Percentiles rank a stretch among this genome's conserved stretches.
These are phyloP conservation scores for Malthinus flaveolus DNA, from an alignment of 2,888 invertebrate species.

Conservation along the genomic window DNA sequence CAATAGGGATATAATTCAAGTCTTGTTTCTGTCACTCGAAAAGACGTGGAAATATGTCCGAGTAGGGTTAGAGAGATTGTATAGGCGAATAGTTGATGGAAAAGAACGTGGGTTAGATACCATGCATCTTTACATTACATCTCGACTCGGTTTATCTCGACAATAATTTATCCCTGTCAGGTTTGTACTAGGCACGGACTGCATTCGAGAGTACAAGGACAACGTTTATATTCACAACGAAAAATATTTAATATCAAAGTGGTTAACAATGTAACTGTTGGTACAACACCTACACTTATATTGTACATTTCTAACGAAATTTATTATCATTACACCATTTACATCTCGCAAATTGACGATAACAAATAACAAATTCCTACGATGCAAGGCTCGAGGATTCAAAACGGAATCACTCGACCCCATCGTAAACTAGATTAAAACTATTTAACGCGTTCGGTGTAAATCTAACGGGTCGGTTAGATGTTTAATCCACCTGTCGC, in stretches of 20 bases:
- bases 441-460: no score
- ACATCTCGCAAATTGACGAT: not conserved
- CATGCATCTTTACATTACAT: constrained; percentile 54
- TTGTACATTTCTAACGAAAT: constrained; percentile 33
- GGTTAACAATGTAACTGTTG: constrained; percentile 48
- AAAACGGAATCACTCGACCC: no score
- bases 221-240: constrained; percentile 47
- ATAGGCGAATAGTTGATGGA: constrained; percentile 44
- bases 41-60: constrained; percentile 22
- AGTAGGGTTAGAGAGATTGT: constrained; percentile 12
- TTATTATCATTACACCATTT: constrained; percentile 30
- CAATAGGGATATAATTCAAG: constrained; percentile 11
- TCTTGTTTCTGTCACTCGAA: constrained; percentile 13
- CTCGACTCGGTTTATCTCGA: constrained; percentile 51
- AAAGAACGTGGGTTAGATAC: constrained; percentile 54
- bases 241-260: constrained; percentile 50
- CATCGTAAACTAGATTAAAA: no score
- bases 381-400: no score
- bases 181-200: constrained; percentile 51
- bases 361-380: not conserved
- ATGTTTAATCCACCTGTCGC: no score
- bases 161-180: constrained; percentile 50
- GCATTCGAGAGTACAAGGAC: constrained; percentile 46
- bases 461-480: no score
- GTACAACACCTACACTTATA: constrained; percentile 47